Evolutionary conservation across 2,888 invertebrate species (phyloP).

Genomic region (Neuroscelio doddi): DNA sequence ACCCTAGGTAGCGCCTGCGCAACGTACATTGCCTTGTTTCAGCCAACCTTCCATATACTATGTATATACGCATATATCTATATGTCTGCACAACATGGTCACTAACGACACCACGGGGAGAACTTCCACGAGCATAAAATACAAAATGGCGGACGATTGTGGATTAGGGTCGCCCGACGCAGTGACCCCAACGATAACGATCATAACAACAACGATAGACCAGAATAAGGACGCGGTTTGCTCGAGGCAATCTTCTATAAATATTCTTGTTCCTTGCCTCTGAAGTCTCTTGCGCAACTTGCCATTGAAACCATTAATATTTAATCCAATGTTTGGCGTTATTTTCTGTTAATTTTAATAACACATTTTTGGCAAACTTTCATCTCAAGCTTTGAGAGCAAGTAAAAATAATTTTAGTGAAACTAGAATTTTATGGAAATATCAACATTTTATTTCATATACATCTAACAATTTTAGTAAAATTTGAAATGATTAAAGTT

Average conservation of each 20-base stretch:
- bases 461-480: too few relatives aligned
- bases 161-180: slow-evolving; percentile 46
- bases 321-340: too few relatives aligned
- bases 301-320: too few relatives aligned
- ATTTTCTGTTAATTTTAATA: too few relatives aligned
- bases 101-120: slow-evolving; percentile 48
- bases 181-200: slow-evolving; percentile 43
- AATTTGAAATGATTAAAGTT: too few relatives aligned
- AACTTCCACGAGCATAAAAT: slow-evolving; percentile 52
- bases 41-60: slow-evolving; percentile 31
- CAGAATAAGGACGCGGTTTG: slow-evolving; percentile 34
- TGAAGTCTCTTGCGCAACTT: too few relatives aligned
- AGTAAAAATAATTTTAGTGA: too few relatives aligned
- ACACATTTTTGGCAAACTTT: too few relatives aligned
- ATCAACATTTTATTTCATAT: too few relatives aligned
- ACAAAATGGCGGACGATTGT: slow-evolving; percentile 58
- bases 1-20: slow-evolving; percentile 68
- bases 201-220: slow-evolving; percentile 38
- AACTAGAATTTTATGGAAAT: too few relatives aligned
- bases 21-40: slow-evolving; percentile 48
- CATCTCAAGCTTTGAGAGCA: too few relatives aligned
- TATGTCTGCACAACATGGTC: slow-evolving; percentile 11
- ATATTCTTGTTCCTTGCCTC: slow-evolving; percentile 16
- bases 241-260: slow-evolving; percentile 13
- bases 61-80: slow-evolving; percentile 1